Evolutionary conservation across 2,113 vertebrate species (phyloP).

Genomic region (Thunnus maccoyii): DNA sequence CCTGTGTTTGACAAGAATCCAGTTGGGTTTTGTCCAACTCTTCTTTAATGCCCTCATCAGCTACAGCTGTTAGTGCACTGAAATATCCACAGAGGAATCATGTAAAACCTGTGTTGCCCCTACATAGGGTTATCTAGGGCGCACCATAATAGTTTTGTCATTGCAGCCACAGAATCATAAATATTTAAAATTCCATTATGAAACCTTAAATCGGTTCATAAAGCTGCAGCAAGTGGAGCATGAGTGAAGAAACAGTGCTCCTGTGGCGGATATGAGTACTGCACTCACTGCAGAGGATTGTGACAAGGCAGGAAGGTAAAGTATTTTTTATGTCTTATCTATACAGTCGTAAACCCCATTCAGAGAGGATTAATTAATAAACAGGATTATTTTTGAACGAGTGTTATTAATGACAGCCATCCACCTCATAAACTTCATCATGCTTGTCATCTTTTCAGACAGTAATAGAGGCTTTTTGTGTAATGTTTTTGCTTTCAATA

Average conservation of each 20-base stretch:
- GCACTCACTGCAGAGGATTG: constrained; percentile 10
- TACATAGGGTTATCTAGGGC: constrained; percentile 20
- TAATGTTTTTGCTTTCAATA: neutral
- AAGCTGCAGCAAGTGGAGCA: constrained; percentile 41
- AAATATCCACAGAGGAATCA: constrained; percentile 9
- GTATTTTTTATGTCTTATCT: neutral
- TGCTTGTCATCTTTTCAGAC: neutral
- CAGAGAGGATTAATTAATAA: constrained; percentile 1
- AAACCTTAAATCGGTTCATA: constrained; percentile 64
- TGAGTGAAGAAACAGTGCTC: constrained; percentile 14
- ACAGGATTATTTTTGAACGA: neutral
- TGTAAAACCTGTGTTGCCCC: constrained; percentile 5
- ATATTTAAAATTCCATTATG: constrained; percentile 72
- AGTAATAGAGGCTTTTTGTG: neutral
- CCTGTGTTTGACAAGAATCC: constrained; percentile 5
- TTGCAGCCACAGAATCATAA: constrained; percentile 43
- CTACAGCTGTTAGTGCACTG: neutral
- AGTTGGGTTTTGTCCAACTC: constrained; percentile 14
- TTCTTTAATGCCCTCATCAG: constrained; percentile 6
- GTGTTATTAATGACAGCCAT: constrained; percentile 1
- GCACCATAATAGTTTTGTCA: constrained; percentile 19
- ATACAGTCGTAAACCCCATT: neutral
- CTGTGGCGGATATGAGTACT: constrained; percentile 14
- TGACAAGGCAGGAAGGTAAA: neutral
- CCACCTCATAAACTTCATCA: neutral